These are phyloP conservation scores for Lucifuga dentata DNA, from an alignment of 2,113 vertebrate species.

Conservation along the genomic window DNA sequence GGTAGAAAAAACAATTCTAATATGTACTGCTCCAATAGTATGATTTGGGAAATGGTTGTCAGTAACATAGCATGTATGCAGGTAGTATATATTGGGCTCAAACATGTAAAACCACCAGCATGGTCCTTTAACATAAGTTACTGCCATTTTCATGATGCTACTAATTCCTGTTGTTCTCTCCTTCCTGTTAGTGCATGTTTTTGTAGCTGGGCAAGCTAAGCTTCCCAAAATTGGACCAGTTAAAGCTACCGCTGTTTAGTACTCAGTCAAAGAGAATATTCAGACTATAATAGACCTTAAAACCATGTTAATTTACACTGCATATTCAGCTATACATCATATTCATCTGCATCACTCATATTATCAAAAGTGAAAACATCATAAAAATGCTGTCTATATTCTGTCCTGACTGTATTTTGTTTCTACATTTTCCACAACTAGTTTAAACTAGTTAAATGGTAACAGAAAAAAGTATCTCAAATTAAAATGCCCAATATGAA, in stretches of 20 bases:
- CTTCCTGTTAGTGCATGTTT: constrained; percentile 10
- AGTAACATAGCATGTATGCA: no score
- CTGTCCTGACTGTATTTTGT: constrained; percentile 2
- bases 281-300: constrained; percentile 11
- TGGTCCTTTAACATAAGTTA: no score
- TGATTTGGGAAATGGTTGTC: no score
- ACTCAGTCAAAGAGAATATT: not conserved
- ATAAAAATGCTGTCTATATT: constrained; percentile 8
- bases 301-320: constrained; percentile 10
- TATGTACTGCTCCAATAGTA: no score
- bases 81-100: no score
- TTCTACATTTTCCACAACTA: constrained; percentile 7
- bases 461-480: not conserved
- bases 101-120: no score
- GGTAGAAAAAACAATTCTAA: no score
- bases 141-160: not conserved
- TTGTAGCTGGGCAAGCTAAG: constrained; percentile 18
- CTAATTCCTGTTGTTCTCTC: constrained; percentile 9
- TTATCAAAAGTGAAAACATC: constrained; percentile 53
- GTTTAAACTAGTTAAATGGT: not conserved
- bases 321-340: constrained; percentile 11
- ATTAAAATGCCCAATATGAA: constrained; percentile 11
- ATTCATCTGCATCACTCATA: constrained; percentile 19
- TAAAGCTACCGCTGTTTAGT: constrained; percentile 36
- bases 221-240: constrained; percentile 20